phyloP scores from a whole-genome alignment of 2,113 vertebrate genomes.

The Tenrec ecaudatus region DNA sequence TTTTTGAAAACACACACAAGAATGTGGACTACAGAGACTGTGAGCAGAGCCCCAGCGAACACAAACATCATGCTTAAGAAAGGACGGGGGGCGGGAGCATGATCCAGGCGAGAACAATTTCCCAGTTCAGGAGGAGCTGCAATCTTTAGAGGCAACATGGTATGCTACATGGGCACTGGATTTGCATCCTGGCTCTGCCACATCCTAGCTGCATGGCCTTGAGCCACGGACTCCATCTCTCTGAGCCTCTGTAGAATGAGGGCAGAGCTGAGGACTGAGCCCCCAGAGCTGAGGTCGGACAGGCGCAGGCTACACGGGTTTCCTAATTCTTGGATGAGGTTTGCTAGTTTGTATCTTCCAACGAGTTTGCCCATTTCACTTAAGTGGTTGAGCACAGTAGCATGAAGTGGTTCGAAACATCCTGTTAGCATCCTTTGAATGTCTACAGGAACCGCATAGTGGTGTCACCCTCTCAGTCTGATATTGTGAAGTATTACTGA shows the following conservation, averaged over 20 bases:
- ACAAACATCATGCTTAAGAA: constrained; percentile 4
- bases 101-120: background rate
- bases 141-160: constrained; percentile 53
- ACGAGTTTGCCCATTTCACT: background rate
- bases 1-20: constrained; percentile 46
- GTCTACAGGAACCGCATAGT: background rate
- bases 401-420: background rate
- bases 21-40: constrained; percentile 53
- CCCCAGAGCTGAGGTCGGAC: background rate
- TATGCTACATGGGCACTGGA: constrained; percentile 38
- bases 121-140: constrained; percentile 32
- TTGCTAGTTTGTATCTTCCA: constrained; percentile 31
- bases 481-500: background rate
- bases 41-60: constrained; percentile 20
- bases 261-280: background rate
- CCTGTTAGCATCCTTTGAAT: constrained; percentile 24
- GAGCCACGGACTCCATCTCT: background rate
- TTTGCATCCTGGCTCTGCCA: background rate
- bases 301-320: background rate
- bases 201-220: background rate
- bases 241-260: background rate
- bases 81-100: background rate
- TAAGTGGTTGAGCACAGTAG: background rate
- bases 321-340: background rate
- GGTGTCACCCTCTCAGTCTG: constrained; percentile 4